Evolutionary conservation across 2,797 vertebrate genomes (phyloP), one percentile per base, ranked within the genome.

Genomic region (Macropus fuliginosus): DNA sequence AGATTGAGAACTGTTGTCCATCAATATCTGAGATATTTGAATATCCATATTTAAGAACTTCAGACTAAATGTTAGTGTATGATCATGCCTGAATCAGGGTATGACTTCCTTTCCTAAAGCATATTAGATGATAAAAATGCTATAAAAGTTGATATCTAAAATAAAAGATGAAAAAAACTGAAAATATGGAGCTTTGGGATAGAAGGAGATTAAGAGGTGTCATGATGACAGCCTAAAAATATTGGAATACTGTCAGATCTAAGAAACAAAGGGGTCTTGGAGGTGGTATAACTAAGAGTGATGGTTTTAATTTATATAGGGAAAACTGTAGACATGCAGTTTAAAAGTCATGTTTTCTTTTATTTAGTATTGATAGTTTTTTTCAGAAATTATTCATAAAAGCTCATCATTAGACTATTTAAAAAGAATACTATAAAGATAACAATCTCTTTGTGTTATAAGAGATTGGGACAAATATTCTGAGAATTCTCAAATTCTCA

Each of bases 161-260:
- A 92, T 90, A 91, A 29, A 29, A 57, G 56, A 93, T 81, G 93
- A 90, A 94, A 90, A 87, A 66, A 96, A 96, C 2, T 55, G 9
- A 54, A 16, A 91, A 55, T 34, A 1, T 62, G 55, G 91, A 95
- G 34, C 66, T 94, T 92, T n/a, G 92, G 27, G 28, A 34, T 95
- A 93, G 40, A 94, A 92, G n/a, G 29, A 97, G 27, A 93, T 94
- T 92, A 56, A 89, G 91, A 93, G 56, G 34, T 94, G 9, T 2
- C 29, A 3, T 93, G 12, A 56, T 50, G 74, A 31, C 1, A 91
- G 1, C 18, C 11, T 93, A 21, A 55, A 81, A 91, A 90, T 92
- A 95, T 91, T 0, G 31, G 14, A 6, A 4, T 46, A 0, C 31
- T 91, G 5, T 96, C 55, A 96, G 46, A 40, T 74, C 91, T 5